Base-by-base conservation (phyloP, 92 coral and sea anemone species). In the Bergia sp. region DNA sequence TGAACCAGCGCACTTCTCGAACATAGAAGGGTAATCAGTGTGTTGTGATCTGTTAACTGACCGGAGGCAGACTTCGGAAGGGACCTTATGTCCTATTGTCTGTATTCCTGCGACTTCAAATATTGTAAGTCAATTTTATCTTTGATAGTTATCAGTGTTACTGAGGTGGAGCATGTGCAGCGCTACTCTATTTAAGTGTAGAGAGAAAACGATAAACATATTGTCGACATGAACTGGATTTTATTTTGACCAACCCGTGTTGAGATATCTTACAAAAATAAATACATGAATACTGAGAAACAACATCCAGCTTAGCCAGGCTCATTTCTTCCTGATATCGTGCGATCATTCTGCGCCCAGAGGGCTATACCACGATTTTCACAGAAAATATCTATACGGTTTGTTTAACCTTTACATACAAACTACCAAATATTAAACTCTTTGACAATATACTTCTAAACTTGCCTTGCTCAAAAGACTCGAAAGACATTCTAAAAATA, bases 351-450 rank as follows among this genome's bases (percentile, higher is more conserved):
- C 39, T n/a, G 36, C 47, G 72, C 85, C 85, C 85, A 80, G 21
- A 13, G 85, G 85, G 72, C 73, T 37, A 61, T 57, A 80, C 85
- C 12, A 57, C 72, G 42, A 2, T 80, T 80, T 80, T 80, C 85
- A 80, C 85, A 58, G 85, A 80, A 80, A 80, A 80, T 37, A 55
- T 45, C 85, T 53, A 80, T 21, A 80, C 12, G 72, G 49, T 38
- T 80, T 80, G 12, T 80, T 5, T 4, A 61, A 61, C 69, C 69
- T 61, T 61, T 20, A 61, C 69, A 18, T 18, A 23, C 69, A 61
- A 61, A 61, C 69, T 61, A 61, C 20, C 69, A 18, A 61, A 21
- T 20, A 18, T 21, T 61, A 8, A 61, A 12, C 7, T 18, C 69
- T 23, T 15, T 2, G 1, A 21, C 18, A 21, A 20, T 61, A 61